phyloP scores from a whole-genome alignment of 2,113 vertebrate species.

The Tachycineta bicolor region DNA sequence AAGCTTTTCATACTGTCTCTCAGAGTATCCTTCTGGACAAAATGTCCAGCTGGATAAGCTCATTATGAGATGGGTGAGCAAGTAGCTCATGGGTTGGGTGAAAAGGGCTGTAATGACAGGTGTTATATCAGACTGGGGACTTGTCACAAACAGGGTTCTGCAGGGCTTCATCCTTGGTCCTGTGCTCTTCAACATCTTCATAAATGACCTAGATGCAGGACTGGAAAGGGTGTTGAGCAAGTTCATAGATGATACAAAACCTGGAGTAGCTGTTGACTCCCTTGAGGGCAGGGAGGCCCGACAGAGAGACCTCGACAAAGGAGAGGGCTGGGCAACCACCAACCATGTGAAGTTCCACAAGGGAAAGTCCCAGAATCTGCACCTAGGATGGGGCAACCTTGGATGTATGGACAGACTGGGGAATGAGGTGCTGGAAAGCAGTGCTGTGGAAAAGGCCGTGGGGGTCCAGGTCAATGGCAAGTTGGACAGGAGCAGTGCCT shows the following conservation, averaged over 20 bases:
- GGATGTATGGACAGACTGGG: background rate
- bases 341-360: background rate
- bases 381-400: background rate
- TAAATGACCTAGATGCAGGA: background rate
- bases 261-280: background rate
- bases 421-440: background rate
- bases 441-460: background rate
- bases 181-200: background rate
- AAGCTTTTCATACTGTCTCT: background rate
- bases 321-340: background rate
- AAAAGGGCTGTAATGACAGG: background rate
- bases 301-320: background rate
- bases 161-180: background rate
- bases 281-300: background rate
- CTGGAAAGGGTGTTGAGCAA: background rate
- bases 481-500: background rate
- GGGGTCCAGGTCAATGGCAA: background rate
- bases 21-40: background rate
- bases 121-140: background rate
- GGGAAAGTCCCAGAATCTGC: background rate
- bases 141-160: background rate
- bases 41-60: background rate
- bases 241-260: background rate
- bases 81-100: fast-evolving
- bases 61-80: background rate